These are phyloP conservation scores for Geopemphigus sp. DNA, from an alignment of 1,140 invertebrate species.

Conservation along the genomic window DNA sequence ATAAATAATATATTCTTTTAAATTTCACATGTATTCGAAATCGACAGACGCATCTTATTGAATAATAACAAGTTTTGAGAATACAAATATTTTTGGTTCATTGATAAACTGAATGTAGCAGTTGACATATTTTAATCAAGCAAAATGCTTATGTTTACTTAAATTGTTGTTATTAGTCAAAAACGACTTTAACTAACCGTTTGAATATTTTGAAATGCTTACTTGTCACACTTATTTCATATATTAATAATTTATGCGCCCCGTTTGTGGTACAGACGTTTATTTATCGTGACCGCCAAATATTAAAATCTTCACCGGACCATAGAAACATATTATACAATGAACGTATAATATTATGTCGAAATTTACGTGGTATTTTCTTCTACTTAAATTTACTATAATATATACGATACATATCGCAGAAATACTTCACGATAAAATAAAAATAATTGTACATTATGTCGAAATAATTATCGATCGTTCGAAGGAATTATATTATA, in stretches of 20 bases:
- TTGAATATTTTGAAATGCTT: background rate
- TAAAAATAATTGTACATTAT: background rate
- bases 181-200: background rate
- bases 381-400: background rate
- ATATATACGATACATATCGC: background rate
- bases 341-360: background rate
- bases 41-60: too few relatives aligned
- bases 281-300: constrained; percentile 23
- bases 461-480: background rate
- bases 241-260: constrained; percentile 6
- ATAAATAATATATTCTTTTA: too few relatives aligned
- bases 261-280: background rate
- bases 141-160: too few relatives aligned
- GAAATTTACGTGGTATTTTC: constrained; percentile 15
- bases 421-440: background rate
- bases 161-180: too few relatives aligned
- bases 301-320: constrained; percentile 15
- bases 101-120: background rate
- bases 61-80: too few relatives aligned
- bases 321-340: constrained; percentile 10
- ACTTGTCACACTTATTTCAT: background rate
- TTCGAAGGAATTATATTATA: background rate
- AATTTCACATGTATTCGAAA: too few relatives aligned
- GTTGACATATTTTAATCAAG: background rate
- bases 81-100: too few relatives aligned